Evolutionary conservation across 1,140 invertebrate species (phyloP).

Genomic region (Drosophila mauritiana): DNA sequence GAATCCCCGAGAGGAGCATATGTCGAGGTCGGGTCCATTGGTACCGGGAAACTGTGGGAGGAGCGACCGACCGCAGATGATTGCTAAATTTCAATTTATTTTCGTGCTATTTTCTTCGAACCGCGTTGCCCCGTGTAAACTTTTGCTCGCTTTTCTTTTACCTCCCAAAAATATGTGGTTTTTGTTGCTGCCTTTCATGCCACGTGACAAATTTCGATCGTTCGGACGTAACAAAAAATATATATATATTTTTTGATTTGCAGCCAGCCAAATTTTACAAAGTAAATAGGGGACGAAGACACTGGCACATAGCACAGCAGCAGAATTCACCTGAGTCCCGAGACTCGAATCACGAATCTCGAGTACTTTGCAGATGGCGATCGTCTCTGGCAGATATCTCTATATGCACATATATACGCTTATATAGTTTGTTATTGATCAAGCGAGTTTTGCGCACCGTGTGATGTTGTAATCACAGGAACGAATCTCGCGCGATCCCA

Average conservation of each 20-base stretch:
- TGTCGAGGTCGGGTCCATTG: not conserved
- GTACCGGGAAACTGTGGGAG: conserved; percentile 15
- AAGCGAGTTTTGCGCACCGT: conserved; percentile 30
- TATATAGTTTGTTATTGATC: conserved; percentile 40
- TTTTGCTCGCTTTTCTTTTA: conserved; percentile 22
- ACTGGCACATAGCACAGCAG: not conserved
- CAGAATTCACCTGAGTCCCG: conserved; percentile 44
- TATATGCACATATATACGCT: not conserved
- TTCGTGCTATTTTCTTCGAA: conserved; percentile 31
- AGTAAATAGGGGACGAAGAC: conserved; percentile 22
- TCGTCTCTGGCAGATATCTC: conserved; percentile 1
- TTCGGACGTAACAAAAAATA: conserved; percentile 22
- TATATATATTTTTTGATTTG: conserved; percentile 41
- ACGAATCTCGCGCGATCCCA: conserved; percentile 33
- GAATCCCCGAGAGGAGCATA: not conserved
- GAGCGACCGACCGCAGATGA: conserved; percentile 27
- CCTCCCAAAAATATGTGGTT: not conserved
- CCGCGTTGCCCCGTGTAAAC: conserved; percentile 44
- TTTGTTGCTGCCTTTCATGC: conserved; percentile 17
- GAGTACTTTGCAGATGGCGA: conserved; percentile 32
- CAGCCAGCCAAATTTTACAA: conserved; percentile 48
- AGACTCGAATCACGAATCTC: conserved; percentile 21
- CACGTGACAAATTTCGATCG: conserved; percentile 56
- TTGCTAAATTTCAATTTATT: conserved; percentile 58
- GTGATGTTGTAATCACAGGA: conserved; percentile 40